Base-by-base conservation (phyloP, 30 jellyfish, hydroid and myxozoan species). In the Hydractinia echinata region DNA sequence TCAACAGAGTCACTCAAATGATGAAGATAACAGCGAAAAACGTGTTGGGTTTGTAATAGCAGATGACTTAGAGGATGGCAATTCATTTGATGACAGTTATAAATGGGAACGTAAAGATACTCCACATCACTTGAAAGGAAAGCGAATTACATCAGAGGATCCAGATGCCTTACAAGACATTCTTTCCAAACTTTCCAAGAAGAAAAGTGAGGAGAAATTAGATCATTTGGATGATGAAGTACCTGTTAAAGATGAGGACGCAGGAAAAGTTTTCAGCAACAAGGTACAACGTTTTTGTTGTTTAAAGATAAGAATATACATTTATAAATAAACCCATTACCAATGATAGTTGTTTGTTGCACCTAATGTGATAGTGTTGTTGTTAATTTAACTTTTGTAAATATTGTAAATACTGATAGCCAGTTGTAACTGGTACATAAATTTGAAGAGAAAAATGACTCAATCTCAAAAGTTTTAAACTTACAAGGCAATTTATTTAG, bases 121-220 rank as follows among this genome's bases (percentile, higher is more conserved):
- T 16, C 97, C 97, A 4, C 97, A 91, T 83, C 85, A 70, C 71
- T 76, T 91, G 21, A 91, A 91, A 72, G 97, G 97, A 20, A 91
- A 91, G 64, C 93, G 97, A 51, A 86, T 91, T n/a, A 95, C 83
- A n/a, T 89, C 82, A n/a, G 52, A 81, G 18, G 97, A 87, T 53
- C 66, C 73, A 67, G 85, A 30, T 1, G 61, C 80, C 44, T 85
- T 91, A 30, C 81, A 88, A 76, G 91, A 91, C 51, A 86, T 91
- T 60, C 68, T 91, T 11, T 88, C 90, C 20, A 91, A 68, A 50
- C 69, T 85, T 53, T 81, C 73, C 0, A 77, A 79, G 16, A 73
- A 84, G 54, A 84, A 66, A 15, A 69, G 61, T 10, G 87, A 79
- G 14, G 94, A 88, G 53, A 58, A 56, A 16, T 74, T 69, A 13